Conservation (phyloP, 2,888 invertebrate genomes). For the Ochropleura plecta region DNA sequence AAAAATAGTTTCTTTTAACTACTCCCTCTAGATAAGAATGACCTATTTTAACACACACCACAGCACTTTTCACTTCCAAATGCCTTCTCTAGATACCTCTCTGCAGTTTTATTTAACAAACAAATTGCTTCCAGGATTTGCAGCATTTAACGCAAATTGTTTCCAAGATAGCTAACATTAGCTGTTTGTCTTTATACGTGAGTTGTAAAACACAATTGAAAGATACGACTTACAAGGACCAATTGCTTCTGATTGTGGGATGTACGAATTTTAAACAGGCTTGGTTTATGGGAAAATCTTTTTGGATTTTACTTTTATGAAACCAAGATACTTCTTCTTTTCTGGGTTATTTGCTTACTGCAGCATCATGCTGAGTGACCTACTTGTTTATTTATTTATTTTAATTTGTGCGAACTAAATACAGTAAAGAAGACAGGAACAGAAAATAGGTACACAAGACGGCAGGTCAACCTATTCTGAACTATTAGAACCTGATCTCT, state of each 20-base stretch:
- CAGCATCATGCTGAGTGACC: no score
- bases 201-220: constrained; percentile 36
- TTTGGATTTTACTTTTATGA: neutral
- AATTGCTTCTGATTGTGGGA: constrained; percentile 26
- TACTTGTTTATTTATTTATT: no score
- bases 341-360: neutral
- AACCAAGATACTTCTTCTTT: neutral
- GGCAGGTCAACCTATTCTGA: no score
- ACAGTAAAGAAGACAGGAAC: no score
- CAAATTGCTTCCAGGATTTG: constrained; percentile 14
- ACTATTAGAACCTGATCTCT: no score
- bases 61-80: constrained; percentile 5
- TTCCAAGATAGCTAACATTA: constrained; percentile 26
- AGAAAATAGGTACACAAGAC: no score
- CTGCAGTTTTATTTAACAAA: constrained; percentile 23
- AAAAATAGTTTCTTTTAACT: constrained; percentile 9
- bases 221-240: constrained; percentile 23
- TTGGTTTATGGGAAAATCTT: constrained; percentile 7
- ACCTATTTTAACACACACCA: constrained; percentile 19
- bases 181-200: constrained; percentile 31
- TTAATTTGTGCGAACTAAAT: no score
- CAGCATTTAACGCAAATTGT: constrained; percentile 37
- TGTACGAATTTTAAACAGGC: constrained; percentile 11
- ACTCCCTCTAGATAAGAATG: neutral
- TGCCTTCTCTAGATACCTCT: neutral